Percentiles rank a stretch among this genome's conserved stretches.
These are phyloP conservation scores for Protodeltote pygarga DNA, from an alignment of 2,888 invertebrate genomes.

Conservation along the genomic window DNA sequence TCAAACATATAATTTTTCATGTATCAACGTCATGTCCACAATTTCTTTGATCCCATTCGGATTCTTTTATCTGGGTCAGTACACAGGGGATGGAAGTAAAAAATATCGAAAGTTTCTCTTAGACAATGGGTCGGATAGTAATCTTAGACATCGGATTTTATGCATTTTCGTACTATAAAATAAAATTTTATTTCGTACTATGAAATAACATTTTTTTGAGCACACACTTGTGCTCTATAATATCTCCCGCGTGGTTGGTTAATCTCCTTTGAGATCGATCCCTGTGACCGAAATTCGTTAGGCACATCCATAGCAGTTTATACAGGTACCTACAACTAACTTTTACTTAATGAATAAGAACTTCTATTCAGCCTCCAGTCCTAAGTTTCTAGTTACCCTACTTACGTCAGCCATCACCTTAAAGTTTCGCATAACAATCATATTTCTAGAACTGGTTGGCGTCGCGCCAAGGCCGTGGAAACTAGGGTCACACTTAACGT, in stretches of 20 bases:
- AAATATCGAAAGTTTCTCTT: conserved; percentile 27
- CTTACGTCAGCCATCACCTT: conserved; percentile 9
- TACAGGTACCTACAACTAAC: no score
- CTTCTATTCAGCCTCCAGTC: conserved; percentile 16
- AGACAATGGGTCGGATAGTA: conserved; percentile 29
- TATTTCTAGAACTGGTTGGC: conserved; percentile 41
- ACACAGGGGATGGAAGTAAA: conserved; percentile 30
- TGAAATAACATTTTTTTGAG: neutral
- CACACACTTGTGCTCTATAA: no score
- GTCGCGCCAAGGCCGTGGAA: conserved; percentile 39
- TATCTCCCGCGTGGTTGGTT: no score
- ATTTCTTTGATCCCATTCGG: conserved; percentile 14
- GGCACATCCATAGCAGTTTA: no score
- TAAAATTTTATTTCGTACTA: neutral
- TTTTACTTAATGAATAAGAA: conserved; percentile 11
- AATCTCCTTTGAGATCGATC: no score
- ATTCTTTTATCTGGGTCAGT: conserved; percentile 41
- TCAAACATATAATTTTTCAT: conserved; percentile 21
- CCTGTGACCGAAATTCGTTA: no score
- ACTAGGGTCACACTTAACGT: conserved; percentile 39
- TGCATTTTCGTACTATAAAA: neutral
- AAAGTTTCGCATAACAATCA: conserved; percentile 33
- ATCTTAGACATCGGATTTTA: conserved; percentile 20
- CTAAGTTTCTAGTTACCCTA: conserved; percentile 17
- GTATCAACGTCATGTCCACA: conserved; percentile 14